phyloP scores from a whole-genome alignment of 1,140 invertebrate species.

The Panonychus citri region DNA sequence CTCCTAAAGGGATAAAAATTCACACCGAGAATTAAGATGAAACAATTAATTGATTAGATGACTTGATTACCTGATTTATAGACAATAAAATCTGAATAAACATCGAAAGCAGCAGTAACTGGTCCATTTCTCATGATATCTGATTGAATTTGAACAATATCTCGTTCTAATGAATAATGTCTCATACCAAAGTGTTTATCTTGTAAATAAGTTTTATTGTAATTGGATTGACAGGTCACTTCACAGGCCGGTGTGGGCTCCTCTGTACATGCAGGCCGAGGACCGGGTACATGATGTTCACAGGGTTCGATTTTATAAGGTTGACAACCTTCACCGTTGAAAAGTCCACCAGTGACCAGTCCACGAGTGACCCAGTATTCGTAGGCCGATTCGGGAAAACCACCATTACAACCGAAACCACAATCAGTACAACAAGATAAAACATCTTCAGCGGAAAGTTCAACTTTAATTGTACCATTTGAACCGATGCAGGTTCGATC shows the following conservation, averaged over 20 bases:
- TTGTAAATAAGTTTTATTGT: slow-evolving; percentile 39
- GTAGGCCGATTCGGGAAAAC: slow-evolving; percentile 54
- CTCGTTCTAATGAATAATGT: slow-evolving; percentile 29
- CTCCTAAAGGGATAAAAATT: neutral
- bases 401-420: slow-evolving; percentile 52
- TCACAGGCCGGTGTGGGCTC: neutral
- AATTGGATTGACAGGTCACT: slow-evolving; percentile 36
- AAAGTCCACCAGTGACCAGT: slow-evolving; percentile 60
- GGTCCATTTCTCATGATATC: slow-evolving; percentile 73
- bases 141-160: slow-evolving; percentile 36
- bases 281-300: slow-evolving; percentile 64
- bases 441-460: slow-evolving; percentile 65
- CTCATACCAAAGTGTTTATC: slow-evolving; percentile 41
- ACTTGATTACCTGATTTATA: slow-evolving; percentile 46
- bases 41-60: neutral
- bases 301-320: slow-evolving; percentile 64
- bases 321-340: slow-evolving; percentile 35
- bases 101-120: slow-evolving; percentile 67
- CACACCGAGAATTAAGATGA: neutral
- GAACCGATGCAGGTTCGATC: slow-evolving; percentile 69
- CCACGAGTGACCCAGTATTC: slow-evolving; percentile 51
- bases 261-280: neutral
- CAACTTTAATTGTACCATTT: slow-evolving; percentile 40
- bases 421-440: slow-evolving; percentile 56
- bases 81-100: slow-evolving; percentile 59